These are phyloP conservation scores for Amphimallon solstitiale DNA, from an alignment of 2,888 invertebrate species.

Conservation along the genomic window DNA sequence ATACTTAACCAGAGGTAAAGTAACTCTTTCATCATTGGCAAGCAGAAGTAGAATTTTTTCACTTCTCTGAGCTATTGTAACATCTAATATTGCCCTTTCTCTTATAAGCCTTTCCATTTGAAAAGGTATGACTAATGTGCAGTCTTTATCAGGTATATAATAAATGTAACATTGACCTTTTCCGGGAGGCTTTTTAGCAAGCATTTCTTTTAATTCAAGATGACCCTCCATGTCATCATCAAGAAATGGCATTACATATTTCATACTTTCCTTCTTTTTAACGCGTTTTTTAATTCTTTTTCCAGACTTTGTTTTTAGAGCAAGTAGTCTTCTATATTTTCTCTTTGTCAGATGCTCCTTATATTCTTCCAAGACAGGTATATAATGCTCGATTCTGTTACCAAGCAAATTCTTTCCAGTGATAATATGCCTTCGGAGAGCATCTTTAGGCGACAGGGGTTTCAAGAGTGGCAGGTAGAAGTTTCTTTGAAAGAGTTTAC, in stretches of 20 bases:
- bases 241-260: conserved; percentile 56
- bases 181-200: conserved; percentile 68
- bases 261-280: conserved; percentile 54
- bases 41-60: conserved; percentile 78
- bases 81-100: conserved; percentile 79
- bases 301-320: conserved; percentile 48
- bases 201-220: conserved; percentile 57
- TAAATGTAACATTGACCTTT: conserved; percentile 75
- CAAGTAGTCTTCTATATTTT: conserved; percentile 48
- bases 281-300: conserved; percentile 58
- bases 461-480: conserved; percentile 84
- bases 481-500: conserved; percentile 81
- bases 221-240: conserved; percentile 60
- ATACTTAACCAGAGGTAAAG: conserved; percentile 67
- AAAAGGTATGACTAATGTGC: conserved; percentile 77
- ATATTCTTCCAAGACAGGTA: conserved; percentile 74
- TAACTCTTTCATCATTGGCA: conserved; percentile 76
- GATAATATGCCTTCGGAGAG: conserved; percentile 80
- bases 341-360: conserved; percentile 53
- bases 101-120: conserved; percentile 80
- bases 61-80: conserved; percentile 78
- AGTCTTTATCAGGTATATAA: conserved; percentile 76
- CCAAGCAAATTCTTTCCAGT: conserved; percentile 81
- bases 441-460: conserved; percentile 85
- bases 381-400: conserved; percentile 77